A percentile compares a stretch with the other conserved stretches of the same genome.
Conservation (phyloP, 2,113 vertebrate species). For the Corythornis cristatus region DNA sequence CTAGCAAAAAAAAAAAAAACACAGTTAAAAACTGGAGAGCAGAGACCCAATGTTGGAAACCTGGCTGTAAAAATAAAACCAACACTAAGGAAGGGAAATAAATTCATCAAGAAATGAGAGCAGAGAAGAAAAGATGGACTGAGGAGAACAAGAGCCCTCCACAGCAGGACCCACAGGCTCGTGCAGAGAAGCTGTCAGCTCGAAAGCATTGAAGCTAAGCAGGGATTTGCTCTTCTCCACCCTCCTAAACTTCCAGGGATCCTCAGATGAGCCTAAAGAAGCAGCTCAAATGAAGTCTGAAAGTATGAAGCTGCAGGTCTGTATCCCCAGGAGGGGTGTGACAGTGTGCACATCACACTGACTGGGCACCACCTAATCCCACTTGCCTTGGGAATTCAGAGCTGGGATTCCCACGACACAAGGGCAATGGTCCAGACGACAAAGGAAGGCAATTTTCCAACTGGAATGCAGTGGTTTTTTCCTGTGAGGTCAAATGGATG, state of each 20-base stretch:
- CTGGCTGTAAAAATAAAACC: neutral
- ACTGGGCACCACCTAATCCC: neutral
- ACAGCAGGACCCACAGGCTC: neutral
- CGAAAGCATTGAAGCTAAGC: fast-evolving
- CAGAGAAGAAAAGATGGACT: neutral
- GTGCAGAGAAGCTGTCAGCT: neutral
- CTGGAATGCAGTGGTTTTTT: neutral
- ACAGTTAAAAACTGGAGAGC: neutral
- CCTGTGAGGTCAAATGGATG: neutral
- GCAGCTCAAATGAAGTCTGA: neutral
- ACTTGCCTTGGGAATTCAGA: neutral
- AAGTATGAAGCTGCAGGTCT: neutral
- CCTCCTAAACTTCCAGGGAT: neutral
- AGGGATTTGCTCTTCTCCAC: neutral
- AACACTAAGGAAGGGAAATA: neutral
- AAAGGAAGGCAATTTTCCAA: neutral
- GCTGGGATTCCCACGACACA: neutral
- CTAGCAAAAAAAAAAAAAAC: neutral
- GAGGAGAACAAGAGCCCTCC: neutral
- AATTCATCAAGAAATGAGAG: neutral
- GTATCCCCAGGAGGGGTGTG: neutral
- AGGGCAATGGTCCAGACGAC: fast-evolving
- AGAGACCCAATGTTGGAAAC: neutral
- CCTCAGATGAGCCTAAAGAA: neutral
- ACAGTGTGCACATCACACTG: neutral